These are phyloP conservation scores for Psylliodes chrysocephalus DNA, from an alignment of 2,888 invertebrate genomes.

Conservation along the genomic window DNA sequence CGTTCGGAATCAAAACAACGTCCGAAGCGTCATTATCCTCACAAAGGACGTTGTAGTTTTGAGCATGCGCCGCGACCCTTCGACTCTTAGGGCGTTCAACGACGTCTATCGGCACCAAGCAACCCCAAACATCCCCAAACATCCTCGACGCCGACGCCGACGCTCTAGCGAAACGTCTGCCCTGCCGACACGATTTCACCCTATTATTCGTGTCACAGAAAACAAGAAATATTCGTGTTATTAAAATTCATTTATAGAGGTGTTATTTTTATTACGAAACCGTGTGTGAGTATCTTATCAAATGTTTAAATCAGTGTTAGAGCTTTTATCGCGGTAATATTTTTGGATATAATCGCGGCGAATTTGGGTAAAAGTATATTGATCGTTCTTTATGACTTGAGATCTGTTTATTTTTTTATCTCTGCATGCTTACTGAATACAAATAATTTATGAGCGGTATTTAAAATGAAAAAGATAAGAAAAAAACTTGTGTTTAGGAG, in stretches of 20 bases:
- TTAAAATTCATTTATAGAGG: constrained; percentile 13
- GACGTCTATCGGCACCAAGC: constrained; percentile 4
- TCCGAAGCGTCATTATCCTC: neutral
- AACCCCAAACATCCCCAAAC: neutral
- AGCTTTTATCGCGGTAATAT: neutral
- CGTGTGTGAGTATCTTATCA: constrained; percentile 20
- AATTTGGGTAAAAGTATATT: neutral
- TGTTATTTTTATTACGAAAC: constrained; percentile 10
- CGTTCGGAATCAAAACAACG: neutral
- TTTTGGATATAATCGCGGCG: neutral
- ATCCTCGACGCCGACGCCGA: constrained; percentile 7
- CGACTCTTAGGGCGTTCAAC: constrained; percentile 5
- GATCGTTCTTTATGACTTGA: neutral
- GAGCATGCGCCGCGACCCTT: neutral
- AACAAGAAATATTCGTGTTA: constrained; percentile 12
- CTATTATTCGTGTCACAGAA: constrained; percentile 15
- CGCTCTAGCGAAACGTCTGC: neutral
- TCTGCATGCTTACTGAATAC: neutral
- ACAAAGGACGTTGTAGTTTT: neutral
- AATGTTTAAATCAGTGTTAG: constrained; percentile 2
- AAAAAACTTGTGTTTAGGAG: too few relatives aligned
- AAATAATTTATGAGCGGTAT: neutral
- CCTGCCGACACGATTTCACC: constrained; percentile 1
- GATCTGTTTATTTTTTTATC: neutral
- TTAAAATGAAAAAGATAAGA: too few relatives aligned